Evolutionary conservation across 2,797 vertebrate genomes (phyloP).

Genomic region (Hippoglossus hippoglossus): DNA sequence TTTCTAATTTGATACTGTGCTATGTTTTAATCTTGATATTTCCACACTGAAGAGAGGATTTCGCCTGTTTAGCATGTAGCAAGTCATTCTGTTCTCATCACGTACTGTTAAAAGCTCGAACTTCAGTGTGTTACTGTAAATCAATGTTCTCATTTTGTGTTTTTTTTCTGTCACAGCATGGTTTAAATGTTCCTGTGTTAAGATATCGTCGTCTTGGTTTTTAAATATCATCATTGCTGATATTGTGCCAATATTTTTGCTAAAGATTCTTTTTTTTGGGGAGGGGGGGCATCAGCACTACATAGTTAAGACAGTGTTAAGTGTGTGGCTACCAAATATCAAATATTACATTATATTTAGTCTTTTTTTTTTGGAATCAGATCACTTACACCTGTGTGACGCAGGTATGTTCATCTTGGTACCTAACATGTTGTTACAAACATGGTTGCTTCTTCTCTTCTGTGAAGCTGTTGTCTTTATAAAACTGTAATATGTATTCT

Average conservation of each 20-base stretch:
- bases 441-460: conserved; percentile 85
- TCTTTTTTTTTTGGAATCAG: conserved; percentile 17
- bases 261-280: conserved; percentile 40
- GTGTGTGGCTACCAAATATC: conserved; percentile 44
- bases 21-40: conserved; percentile 38
- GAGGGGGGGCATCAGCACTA: conserved; percentile 33
- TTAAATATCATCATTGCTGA: conserved; percentile 32
- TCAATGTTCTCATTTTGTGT: conserved; percentile 40
- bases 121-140: conserved; percentile 39
- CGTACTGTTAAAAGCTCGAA: conserved; percentile 13
- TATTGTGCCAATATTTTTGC: conserved; percentile 64
- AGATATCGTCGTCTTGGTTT: conserved; percentile 20
- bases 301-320: conserved; percentile 30
- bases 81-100: conserved; percentile 24
- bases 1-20: conserved; percentile 36
- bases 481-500: conserved; percentile 70
- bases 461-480: conserved; percentile 83
- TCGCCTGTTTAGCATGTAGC: conserved; percentile 14
- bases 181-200: conserved; percentile 26
- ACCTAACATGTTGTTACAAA: conserved; percentile 85
- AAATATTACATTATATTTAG: conserved; percentile 17
- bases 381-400: conserved; percentile 59
- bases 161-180: conserved; percentile 14
- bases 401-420: conserved; percentile 72
- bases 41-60: conserved; percentile 28